Conservation (phyloP, 2,797 vertebrate species). For the Alosa sapidissima region DNA sequence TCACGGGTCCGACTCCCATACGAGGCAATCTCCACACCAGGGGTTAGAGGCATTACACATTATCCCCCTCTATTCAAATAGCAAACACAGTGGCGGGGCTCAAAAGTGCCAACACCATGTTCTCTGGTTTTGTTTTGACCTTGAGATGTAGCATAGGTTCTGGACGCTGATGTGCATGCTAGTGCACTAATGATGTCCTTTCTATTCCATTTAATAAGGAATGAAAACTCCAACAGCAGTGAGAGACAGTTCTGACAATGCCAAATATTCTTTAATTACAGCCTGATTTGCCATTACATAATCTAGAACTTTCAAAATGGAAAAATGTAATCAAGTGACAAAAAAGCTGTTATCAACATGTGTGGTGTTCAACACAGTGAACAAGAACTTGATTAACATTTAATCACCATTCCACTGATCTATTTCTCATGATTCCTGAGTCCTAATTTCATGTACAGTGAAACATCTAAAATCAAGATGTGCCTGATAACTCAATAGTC, state of each 20-base stretch:
- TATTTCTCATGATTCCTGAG: neutral
- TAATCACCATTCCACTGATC: neutral
- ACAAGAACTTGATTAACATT: neutral
- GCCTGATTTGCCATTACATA: neutral
- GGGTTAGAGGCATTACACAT: slow-evolving; percentile 62
- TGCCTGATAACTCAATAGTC: neutral
- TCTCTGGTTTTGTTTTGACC: neutral
- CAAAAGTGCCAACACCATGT: neutral
- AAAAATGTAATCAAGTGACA: neutral
- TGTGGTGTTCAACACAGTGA: neutral
- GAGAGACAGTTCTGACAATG: neutral
- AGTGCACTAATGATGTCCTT: neutral
- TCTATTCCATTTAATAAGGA: neutral
- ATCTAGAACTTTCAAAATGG: neutral
- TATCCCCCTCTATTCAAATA: slow-evolving; percentile 63
- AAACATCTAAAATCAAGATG: neutral
- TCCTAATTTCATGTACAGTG: neutral
- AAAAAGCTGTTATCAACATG: neutral
- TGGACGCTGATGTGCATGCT: neutral
- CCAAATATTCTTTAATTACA: neutral
- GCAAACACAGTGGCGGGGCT: slow-evolving; percentile 45
- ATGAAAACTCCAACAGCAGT: neutral
- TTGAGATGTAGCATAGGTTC: neutral
- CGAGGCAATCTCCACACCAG: slow-evolving; percentile 61
- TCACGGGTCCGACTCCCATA: slow-evolving; percentile 66